Conservation (phyloP, 2,888 invertebrate genomes). For the Chorisops tibialis region DNA sequence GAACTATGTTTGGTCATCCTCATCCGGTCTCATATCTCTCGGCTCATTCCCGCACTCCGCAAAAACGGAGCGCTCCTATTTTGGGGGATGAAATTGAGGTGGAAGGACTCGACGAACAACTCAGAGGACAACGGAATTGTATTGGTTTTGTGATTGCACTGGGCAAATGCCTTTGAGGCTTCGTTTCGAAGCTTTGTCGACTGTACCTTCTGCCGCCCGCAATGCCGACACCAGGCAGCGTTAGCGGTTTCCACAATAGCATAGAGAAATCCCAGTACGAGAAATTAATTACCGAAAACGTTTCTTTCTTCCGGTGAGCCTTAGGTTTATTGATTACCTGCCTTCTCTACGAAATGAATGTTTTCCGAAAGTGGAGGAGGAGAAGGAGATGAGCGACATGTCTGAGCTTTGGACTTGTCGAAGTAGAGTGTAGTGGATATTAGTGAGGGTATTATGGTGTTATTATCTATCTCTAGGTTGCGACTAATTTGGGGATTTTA, state of each 20-base stretch:
- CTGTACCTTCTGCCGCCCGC: not conserved
- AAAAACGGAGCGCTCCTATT: constrained; percentile 9
- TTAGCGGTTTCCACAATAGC: not conserved
- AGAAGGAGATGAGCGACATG: too few species aligned
- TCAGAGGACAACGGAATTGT: not conserved
- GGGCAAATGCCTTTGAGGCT: not conserved
- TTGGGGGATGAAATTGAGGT: too few species aligned
- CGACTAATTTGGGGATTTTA: too few species aligned
- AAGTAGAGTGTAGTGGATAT: too few species aligned
- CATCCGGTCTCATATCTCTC: constrained; percentile 8
- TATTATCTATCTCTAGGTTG: too few species aligned
- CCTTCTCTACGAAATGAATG: too few species aligned
- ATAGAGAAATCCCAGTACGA: not conserved
- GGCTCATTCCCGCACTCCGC: not conserved
- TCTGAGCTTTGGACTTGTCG: too few species aligned
- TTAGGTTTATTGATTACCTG: constrained; percentile 20
- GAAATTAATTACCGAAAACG: constrained; percentile 23
- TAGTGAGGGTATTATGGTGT: too few species aligned
- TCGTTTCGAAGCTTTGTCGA: not conserved
- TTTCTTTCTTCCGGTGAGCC: constrained; percentile 18
- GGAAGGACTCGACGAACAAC: not conserved
- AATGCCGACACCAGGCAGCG: not conserved
- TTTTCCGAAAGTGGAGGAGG: too few species aligned
- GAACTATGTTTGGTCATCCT: not conserved
- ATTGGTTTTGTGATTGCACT: constrained; percentile 9